Evolutionary conservation across 92 coral and sea anemone species (phyloP).

Genomic region (Porites rus): DNA sequence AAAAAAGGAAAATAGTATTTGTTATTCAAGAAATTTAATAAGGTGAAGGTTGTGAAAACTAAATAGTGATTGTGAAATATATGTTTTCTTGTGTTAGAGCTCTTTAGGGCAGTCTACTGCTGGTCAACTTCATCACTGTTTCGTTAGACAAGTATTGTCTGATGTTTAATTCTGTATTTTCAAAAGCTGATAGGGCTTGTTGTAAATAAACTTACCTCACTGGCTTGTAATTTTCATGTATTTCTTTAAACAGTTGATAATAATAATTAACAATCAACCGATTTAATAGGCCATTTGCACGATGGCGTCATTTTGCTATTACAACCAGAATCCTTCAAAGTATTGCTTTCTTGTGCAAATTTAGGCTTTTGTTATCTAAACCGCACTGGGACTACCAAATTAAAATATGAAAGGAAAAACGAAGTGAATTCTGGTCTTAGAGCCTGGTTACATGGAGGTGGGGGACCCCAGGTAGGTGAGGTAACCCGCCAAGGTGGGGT

Average conservation of each 20-base stretch:
- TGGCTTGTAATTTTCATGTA: background rate
- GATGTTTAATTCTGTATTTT: background rate
- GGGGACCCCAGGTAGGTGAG: too few species aligned
- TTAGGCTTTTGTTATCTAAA: too few species aligned
- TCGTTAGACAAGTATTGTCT: background rate
- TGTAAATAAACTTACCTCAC: slow-evolving; percentile 29
- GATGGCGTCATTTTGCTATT: too few species aligned
- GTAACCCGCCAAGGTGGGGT: too few species aligned
- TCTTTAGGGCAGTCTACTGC: background rate
- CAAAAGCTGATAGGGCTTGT: slow-evolving; percentile 10
- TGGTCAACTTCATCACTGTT: background rate
- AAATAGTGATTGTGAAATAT: background rate
- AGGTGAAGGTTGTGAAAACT: background rate
- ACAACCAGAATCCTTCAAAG: too few species aligned
- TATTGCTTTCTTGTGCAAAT: too few species aligned
- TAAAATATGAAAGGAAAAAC: too few species aligned
- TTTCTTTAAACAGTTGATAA: background rate
- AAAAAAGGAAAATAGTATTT: background rate
- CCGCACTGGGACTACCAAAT: too few species aligned
- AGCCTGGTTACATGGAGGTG: too few species aligned
- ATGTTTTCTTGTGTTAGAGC: background rate
- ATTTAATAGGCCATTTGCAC: too few species aligned
- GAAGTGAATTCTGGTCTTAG: too few species aligned
- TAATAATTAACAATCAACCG: too few species aligned
- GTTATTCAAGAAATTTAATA: background rate